Evolutionary conservation across 2,797 vertebrate genomes (phyloP), one percentile per base, ranked within the genome.

Genomic region (Margarornis squamiger): DNA sequence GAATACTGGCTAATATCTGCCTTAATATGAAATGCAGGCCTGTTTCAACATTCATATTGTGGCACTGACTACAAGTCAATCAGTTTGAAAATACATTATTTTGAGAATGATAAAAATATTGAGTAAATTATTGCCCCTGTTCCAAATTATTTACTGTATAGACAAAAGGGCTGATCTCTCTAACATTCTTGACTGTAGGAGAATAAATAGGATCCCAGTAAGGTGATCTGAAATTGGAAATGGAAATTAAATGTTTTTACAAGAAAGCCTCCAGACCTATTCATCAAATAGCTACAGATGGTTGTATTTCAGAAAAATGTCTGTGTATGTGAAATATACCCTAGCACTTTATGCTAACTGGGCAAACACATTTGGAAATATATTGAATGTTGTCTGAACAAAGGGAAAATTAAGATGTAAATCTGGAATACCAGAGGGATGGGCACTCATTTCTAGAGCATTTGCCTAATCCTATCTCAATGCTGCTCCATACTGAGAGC

Each of bases 191-290:
- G 26, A 62, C 48, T 79, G 54, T 8, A 84, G 70, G 17, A 92
- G 55, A 88, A 83, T 49, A 83, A 89, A 72, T 39, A 2, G 5
- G 85, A 21, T 86, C 26, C 34, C 61, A 86, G 41, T 17, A 86
- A 90, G 62, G 45, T 86, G 78, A 88, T 83, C 34, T 66, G 75
- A 83, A 96, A 93, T 32, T 63, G 70, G 54, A 91, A 86, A 87
- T 77, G 41, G 48, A 87, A 94, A 52, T 49, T 12, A 86, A 94
- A 91, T 77, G 4, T 70, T 92, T 82, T 92, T 65, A 77, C 30
- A 85, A 68, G 61, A 71, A 86, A 83, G 30, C 54, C 49, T 77
- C 21, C 52, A 83, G 52, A 30, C 12, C 12, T 74, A 13, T 84
- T 84, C 85, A 86, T 76, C 92, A 89, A 93, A 82, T 41, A 66